A percentile compares a stretch with the other conserved stretches of the same genome.
Evolutionary conservation across 1,140 invertebrate species (phyloP).

Genomic region (Anagrus nilaparvatae): DNA sequence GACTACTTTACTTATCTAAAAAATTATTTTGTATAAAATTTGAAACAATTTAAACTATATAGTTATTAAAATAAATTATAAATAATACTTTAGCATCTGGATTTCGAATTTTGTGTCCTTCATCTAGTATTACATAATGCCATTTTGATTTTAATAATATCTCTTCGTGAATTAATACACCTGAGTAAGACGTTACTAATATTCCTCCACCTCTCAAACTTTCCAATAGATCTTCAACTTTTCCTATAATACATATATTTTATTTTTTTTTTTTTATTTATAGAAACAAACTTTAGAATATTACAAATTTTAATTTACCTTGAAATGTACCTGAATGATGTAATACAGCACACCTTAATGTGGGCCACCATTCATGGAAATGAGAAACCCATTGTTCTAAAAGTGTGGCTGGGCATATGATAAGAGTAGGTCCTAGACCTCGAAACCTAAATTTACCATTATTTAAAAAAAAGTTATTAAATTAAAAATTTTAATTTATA

Average conservation of each 20-base stretch:
- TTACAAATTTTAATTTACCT: slow-evolving; percentile 45
- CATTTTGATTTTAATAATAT: slow-evolving; percentile 62
- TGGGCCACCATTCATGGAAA: slow-evolving; percentile 89
- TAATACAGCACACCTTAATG: slow-evolving; percentile 71
- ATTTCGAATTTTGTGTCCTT: slow-evolving; percentile 96
- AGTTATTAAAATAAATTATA: too few relatives aligned
- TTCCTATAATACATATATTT: slow-evolving; percentile 21
- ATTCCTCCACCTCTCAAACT: slow-evolving; percentile 35
- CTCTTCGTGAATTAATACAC: slow-evolving; percentile 54
- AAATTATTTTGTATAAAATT: slow-evolving; percentile 4
- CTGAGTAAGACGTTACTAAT: slow-evolving; percentile 58
- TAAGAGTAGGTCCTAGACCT: slow-evolving; percentile 75
- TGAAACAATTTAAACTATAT: too few relatives aligned
- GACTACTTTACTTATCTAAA: slow-evolving; percentile 53
- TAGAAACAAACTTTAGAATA: slow-evolving; percentile 5
- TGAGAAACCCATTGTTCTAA: slow-evolving; percentile 95
- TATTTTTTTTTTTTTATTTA: slow-evolving; percentile 1
- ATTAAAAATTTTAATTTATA: too few relatives aligned
- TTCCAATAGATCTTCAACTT: slow-evolving; percentile 26
- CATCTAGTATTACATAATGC: slow-evolving; percentile 94
- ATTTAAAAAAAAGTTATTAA: slow-evolving; percentile 2
- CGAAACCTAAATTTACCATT: slow-evolving; percentile 40
- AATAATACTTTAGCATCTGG: slow-evolving; percentile 73
- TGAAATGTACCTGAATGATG: slow-evolving; percentile 73
- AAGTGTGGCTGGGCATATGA: slow-evolving; percentile 86